Percentiles rank a stretch among this genome's conserved stretches.
phyloP scores from a whole-genome alignment of 2,113 vertebrate species.

The Triplophysa dalaica region DNA sequence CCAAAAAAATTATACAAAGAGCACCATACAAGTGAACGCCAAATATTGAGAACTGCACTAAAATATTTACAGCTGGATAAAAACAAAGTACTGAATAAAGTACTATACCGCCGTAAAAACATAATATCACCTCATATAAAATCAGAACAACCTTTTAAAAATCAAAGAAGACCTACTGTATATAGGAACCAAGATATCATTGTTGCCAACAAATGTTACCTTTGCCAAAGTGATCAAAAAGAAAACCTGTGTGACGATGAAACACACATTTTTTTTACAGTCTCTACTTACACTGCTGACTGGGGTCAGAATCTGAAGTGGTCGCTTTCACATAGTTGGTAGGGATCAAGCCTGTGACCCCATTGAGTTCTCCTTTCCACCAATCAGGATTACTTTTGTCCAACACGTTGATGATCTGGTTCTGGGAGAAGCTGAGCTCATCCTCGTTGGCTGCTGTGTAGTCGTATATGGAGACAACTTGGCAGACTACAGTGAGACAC shows the following conservation, averaged over 20 bases:
- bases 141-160: neutral
- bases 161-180: neutral
- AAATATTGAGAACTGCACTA: neutral
- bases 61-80: neutral
- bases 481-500: constrained; percentile 75
- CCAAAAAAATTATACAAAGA: neutral
- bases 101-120: neutral
- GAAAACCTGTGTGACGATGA: neutral
- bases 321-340: constrained; percentile 94
- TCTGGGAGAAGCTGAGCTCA: constrained; percentile 91
- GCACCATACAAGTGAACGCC: neutral
- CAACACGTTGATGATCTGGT: constrained; percentile 88
- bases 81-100: neutral
- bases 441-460: constrained; percentile 87
- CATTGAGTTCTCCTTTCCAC: constrained; percentile 93
- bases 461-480: constrained; percentile 95
- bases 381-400: constrained; percentile 89
- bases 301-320: constrained; percentile 85
- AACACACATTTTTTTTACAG: neutral
- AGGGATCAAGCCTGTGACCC: constrained; percentile 88
- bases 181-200: neutral
- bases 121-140: neutral
- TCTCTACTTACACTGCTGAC: constrained; percentile 90
- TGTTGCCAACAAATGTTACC: too few relatives aligned
- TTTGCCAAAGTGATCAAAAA: too few relatives aligned